Evolutionary conservation across 2,797 vertebrate species (phyloP), one percentile per base, ranked within the genome.

Genomic region (Chromis chromis): DNA sequence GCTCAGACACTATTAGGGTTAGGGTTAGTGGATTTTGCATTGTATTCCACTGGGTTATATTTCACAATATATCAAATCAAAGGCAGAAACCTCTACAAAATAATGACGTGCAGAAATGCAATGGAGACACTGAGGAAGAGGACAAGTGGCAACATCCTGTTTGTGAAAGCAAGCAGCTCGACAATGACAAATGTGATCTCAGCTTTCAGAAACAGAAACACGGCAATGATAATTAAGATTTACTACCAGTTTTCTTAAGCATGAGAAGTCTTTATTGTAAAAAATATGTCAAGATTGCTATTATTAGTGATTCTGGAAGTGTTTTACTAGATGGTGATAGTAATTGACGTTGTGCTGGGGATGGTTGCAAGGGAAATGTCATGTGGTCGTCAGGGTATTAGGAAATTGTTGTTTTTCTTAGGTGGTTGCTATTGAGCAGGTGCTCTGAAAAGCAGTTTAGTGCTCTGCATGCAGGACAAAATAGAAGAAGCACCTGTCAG

Each of bases 101-200:
- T 14, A 52, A 24, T n/a, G 2, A 16, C 14, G 9, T 36, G 12
- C 7, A 14, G 9, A 42, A 16, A 42, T 16, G 40, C 40, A 42
- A 16, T 12, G 10, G 33, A 31, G 33, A 36, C 33, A 3, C 11
- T 36, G 33, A 36, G 33, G 33, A 36, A 36, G 33, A 2, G 40
- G 40, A 42, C 13, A 42, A 19, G 61, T 53, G 46, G 33, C 19
- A 36, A 28, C 46, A 27, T 78, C 61, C 66, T 78, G 65, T 77
- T 73, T 77, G 14, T 28, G 11, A 49, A 42, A 36, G 19, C 39
- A 49, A 52, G n/a, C 5, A 42, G 19, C 57, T 28, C 28, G 42
- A 42, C 58, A 50, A 59, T 42, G 33, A 52, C 16, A 56, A 49
- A 49, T 53, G 13, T 14, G 40, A 42, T 16, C 14, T 42, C 14